Base-by-base conservation (phyloP, 2,888 invertebrate species). In the Ischnura elegans region DNA sequence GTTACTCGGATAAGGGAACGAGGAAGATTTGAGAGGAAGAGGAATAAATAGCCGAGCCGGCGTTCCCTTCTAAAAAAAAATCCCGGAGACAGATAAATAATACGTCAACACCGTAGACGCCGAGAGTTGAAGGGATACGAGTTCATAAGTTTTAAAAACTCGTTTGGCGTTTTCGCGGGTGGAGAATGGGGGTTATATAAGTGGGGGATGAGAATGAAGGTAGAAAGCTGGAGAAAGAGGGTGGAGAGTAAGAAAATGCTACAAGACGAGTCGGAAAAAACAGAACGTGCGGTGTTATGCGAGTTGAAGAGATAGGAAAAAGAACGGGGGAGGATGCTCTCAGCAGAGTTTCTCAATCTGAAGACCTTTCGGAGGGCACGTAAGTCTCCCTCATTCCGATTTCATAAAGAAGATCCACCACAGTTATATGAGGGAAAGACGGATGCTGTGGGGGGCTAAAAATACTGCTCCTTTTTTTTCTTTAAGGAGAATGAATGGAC, bases 81-180 rank as follows among this genome's bases (percentile, higher is more conserved):
- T 90, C 61, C 61, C 47, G 25, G 21, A 42, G 51, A 61, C 90
- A 66, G 90, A 90, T 61, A 61, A 90, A 90, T 90, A 90, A 66
- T 61, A 90, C 61, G 90, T 87, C 87, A 87, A 87, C 87, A 36
- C 55, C 43, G 61, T 61, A 86, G 86, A 86, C 86, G 86, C 46
- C 45, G 86, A 86, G 46, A 45, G 86, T 46, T 43, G 86, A 42
- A 61, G 43, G 55, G 42, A 8, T 61, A 45, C 43, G 55, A 90
- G 90, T 90, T 61, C 90, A 90, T 90, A 61, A 90, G 90, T 90
- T 90, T 90, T 90, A 90, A 90, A 90, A 90, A 90, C 90, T 90
- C 90, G 90, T 90, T 90, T 90, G 90, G 61, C 86, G 86, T 46
- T 86, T 86, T 46, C 45, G n/a, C 46, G 45, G 86, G 2, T 2